Conservation (phyloP, 2,113 vertebrate species). For the Python bivittatus region DNA sequence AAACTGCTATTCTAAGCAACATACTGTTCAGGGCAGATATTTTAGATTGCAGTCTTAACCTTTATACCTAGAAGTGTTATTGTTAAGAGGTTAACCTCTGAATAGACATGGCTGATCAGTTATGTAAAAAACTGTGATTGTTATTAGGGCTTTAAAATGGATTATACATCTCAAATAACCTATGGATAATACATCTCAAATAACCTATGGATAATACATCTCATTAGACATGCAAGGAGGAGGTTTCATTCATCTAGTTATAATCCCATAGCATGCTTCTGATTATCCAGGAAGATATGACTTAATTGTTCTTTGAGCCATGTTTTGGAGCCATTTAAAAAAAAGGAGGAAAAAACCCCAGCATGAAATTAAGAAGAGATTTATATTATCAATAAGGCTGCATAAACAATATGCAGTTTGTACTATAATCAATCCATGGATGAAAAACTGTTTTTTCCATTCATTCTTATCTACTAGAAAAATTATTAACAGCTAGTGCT, state of each 20-base stretch:
- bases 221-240: neutral
- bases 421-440: neutral
- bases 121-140: neutral
- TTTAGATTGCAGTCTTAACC: neutral
- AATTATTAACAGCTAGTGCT: neutral
- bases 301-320: neutral
- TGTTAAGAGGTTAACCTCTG: neutral
- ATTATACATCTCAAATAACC: neutral
- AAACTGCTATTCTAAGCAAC: neutral
- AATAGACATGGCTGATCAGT: neutral
- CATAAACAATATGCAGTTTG: neutral
- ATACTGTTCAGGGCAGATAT: neutral
- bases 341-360: neutral
- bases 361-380: neutral
- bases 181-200: neutral
- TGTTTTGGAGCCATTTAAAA: neutral
- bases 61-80: neutral
- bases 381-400: neutral
- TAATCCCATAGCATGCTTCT: neutral
- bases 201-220: neutral
- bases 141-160: neutral
- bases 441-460: neutral
- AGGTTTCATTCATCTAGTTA: neutral
- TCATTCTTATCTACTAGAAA: constrained; percentile 3
- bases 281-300: neutral